phyloP scores from a whole-genome alignment of 2,113 vertebrate genomes.

The Shinisaurus crocodilurus region DNA sequence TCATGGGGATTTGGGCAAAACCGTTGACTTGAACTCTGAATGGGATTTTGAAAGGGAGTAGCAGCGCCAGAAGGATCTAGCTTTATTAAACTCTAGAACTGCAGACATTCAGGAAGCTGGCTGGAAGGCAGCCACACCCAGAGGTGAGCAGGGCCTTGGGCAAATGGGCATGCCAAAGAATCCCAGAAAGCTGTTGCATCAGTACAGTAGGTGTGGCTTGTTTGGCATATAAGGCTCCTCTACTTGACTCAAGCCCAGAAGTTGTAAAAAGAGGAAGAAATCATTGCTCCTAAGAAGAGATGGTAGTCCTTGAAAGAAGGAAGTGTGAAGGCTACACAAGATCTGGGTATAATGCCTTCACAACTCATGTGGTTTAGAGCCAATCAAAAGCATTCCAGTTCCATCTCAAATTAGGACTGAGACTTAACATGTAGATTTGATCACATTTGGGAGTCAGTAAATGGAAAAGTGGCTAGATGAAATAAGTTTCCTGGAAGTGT shows the following conservation, averaged over 20 bases:
- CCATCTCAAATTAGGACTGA: background rate
- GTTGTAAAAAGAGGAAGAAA: background rate
- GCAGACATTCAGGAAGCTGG: background rate
- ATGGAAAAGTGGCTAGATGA: background rate
- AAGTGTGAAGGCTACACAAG: background rate
- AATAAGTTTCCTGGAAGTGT: background rate
- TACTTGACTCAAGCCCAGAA: background rate
- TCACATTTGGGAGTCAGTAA: background rate
- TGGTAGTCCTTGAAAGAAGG: background rate
- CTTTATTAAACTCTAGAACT: background rate
- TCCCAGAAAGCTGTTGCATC: background rate
- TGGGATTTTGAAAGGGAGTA: background rate
- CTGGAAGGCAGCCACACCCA: background rate
- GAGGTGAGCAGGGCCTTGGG: background rate
- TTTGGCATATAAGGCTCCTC: background rate
- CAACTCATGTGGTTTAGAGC: background rate
- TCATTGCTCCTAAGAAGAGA: background rate
- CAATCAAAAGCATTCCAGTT: background rate
- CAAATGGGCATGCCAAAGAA: background rate
- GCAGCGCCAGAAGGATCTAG: background rate
- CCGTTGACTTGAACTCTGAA: background rate
- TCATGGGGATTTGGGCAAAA: background rate
- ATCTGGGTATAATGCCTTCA: background rate
- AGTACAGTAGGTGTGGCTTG: background rate
- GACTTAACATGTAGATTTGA: background rate